Evolutionary conservation across 35 echinoderm and acorn worm genomes (phyloP).

Genomic region (Heliocidaris tuberculata): DNA sequence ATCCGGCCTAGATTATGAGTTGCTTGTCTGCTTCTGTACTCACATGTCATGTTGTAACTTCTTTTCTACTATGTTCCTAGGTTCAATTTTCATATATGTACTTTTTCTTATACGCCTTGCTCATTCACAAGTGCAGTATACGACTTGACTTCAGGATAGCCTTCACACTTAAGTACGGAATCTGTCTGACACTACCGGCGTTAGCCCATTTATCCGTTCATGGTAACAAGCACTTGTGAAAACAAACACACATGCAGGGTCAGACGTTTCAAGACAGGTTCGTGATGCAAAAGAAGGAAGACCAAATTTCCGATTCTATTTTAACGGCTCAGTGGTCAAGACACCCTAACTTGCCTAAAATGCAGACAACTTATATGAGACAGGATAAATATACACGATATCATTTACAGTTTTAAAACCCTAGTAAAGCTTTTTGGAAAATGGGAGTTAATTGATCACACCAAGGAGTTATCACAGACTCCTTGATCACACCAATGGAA

Average conservation of each 20-base stretch:
- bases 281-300: not conserved
- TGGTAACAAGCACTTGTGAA: conserved; percentile 3
- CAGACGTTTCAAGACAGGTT: not conserved
- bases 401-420: not conserved
- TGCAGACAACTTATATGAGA: not conserved
- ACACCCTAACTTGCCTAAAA: not conserved
- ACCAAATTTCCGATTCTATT: conserved; percentile 5
- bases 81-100: not conserved
- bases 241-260: not conserved
- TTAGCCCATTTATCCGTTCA: not conserved
- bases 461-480: no score
- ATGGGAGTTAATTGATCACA: not conserved
- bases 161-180: not conserved
- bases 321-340: not conserved
- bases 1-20: no score
- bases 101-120: no score
- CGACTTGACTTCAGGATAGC: not conserved
- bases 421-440: not conserved
- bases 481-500: no score
- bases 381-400: not conserved
- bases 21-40: no score
- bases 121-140: not conserved
- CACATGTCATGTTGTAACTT: no score
- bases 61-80: not conserved
- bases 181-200: not conserved